Percentiles rank a stretch among this genome's conserved stretches.
These are phyloP conservation scores for Caracal caracal DNA, from an alignment of 2,113 vertebrate species.

Conservation along the genomic window DNA sequence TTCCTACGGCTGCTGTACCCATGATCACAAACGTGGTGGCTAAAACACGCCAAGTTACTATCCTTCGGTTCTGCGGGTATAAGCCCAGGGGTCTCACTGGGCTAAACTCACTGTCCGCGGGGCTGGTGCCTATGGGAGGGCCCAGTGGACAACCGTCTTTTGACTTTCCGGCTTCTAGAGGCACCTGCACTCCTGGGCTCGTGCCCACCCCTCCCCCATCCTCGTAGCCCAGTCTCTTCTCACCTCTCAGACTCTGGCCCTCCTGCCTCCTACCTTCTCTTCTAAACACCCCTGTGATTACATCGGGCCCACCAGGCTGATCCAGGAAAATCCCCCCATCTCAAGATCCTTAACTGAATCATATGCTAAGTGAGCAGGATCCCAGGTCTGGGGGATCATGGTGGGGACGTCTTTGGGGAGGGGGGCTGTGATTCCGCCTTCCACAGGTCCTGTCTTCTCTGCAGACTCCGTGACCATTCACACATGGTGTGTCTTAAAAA, in stretches of 20 bases:
- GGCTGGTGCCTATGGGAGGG: rapidly evolving
- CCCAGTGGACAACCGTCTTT: rapidly evolving
- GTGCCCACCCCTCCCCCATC: too few species aligned
- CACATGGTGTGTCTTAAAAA: background rate
- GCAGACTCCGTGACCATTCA: too few species aligned
- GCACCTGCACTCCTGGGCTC: rapidly evolving
- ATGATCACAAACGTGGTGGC: rapidly evolving
- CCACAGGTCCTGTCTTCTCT: background rate
- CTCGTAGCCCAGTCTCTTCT: background rate
- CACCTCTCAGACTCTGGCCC: background rate
- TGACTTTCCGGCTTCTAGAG: background rate
- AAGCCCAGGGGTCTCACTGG: rapidly evolving
- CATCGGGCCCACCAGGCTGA: background rate
- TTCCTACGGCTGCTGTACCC: rapidly evolving
- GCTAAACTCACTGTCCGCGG: rapidly evolving
- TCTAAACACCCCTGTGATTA: rapidly evolving
- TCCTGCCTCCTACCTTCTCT: background rate
- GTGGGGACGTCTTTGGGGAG: too few species aligned
- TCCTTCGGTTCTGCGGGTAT: rapidly evolving
- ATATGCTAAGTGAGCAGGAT: background rate
- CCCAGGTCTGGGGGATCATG: rapidly evolving
- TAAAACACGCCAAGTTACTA: rapidly evolving
- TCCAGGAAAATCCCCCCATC: background rate
- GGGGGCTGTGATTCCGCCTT: background rate
- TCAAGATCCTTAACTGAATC: background rate